Conservation (phyloP, 2,888 invertebrate species). For the Tipula vernalis region DNA sequence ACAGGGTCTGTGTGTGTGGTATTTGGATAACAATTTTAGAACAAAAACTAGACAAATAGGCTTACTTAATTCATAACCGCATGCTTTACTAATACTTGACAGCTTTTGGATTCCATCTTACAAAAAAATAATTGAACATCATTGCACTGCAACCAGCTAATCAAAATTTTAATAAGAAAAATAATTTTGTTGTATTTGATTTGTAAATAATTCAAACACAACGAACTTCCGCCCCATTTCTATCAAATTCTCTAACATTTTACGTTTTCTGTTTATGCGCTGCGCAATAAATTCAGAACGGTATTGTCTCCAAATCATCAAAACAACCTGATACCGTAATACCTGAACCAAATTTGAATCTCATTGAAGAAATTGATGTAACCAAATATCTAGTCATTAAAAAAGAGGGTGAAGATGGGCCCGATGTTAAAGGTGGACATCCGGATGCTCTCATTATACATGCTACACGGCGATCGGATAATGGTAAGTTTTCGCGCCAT, state of each 20-base stretch:
- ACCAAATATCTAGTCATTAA: slow-evolving; percentile 67
- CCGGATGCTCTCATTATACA: slow-evolving; percentile 91
- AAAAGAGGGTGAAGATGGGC: slow-evolving; percentile 71
- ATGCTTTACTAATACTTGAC: not conserved
- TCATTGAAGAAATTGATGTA: slow-evolving; percentile 72
- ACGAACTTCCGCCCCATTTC: not conserved
- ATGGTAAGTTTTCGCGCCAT: slow-evolving; percentile 24
- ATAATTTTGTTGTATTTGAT: not conserved
- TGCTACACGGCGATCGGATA: slow-evolving; percentile 52
- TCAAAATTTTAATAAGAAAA: not conserved
- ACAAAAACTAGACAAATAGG: not conserved
- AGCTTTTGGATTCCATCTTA: not conserved
- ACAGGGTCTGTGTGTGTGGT: not conserved
- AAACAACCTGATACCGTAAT: not conserved
- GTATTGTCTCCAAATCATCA: not conserved
- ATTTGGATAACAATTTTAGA: not conserved
- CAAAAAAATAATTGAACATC: not conserved
- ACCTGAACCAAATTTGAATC: slow-evolving; percentile 30
- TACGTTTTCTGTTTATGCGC: not conserved
- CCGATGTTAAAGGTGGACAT: slow-evolving; percentile 84
- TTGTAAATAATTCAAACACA: not conserved
- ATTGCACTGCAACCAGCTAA: not conserved
- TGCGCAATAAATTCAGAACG: not conserved
- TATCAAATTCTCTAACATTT: not conserved
- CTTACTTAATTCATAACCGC: not conserved